Percentiles rank a stretch among this genome's conserved stretches.
phyloP scores from a whole-genome alignment of 2,113 vertebrate species.

The Proterorhinus semilunaris region DNA sequence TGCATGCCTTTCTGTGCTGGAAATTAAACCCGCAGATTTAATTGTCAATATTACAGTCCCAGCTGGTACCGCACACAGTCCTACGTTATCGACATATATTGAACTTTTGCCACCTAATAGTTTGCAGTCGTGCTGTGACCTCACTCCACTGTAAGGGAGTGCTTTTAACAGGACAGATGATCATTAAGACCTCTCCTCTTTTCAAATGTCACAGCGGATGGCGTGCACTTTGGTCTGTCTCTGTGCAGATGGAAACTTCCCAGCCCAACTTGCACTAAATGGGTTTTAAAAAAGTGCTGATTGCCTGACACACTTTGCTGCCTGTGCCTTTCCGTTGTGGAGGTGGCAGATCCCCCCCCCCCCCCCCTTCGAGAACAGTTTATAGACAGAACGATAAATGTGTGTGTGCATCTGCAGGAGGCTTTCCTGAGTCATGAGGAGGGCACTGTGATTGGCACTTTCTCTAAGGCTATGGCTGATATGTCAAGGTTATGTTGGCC shows the following conservation, averaged over 20 bases:
- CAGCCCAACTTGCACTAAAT: constrained; percentile 19
- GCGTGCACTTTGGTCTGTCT: constrained; percentile 19
- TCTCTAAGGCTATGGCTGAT: constrained; percentile 22
- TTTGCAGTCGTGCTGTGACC: not conserved
- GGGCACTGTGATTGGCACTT: constrained; percentile 29
- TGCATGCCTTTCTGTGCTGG: not conserved
- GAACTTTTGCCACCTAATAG: not conserved
- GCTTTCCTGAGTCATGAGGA: constrained; percentile 8
- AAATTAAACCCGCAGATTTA: not conserved
- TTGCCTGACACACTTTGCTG: constrained; percentile 38
- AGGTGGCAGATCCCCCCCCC: constrained; percentile 23
- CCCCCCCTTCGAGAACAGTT: constrained; percentile 6
- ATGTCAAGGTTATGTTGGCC: too few relatives aligned
- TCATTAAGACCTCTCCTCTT: constrained; percentile 29
- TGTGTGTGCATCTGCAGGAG: constrained; percentile 15
- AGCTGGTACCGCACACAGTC: not conserved
- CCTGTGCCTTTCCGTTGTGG: constrained; percentile 14
- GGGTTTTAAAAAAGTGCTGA: constrained; percentile 34
- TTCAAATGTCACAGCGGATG: constrained; percentile 22
- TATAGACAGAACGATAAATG: constrained; percentile 38
- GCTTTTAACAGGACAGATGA: constrained; percentile 21
- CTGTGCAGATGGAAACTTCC: constrained; percentile 35
- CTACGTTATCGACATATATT: not conserved
- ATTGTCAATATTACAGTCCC: not conserved
- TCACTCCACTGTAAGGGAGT: not conserved